Evolutionary conservation across 2,113 vertebrate species (phyloP), one percentile per base, ranked within the genome.

Genomic region (Corydoras sp.): DNA sequence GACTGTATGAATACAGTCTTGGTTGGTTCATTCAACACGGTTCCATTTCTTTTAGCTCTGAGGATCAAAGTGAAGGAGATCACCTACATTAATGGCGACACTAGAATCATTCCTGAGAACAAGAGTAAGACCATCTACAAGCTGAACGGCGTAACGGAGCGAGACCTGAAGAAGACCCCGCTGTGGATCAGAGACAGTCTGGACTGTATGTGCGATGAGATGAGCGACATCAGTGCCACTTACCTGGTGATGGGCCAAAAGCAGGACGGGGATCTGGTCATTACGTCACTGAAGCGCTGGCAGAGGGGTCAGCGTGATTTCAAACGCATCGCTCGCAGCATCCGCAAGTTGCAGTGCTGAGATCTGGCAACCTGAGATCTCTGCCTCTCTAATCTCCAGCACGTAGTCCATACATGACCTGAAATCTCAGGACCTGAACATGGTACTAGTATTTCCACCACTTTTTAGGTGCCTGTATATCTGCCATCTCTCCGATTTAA

Each of bases 51-150:
- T 77, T 70, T 75, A 99, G 96, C 93, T 49, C 85, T 99, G 82
- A 99, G 98, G 89, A 98, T 99, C 88, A 98, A 98, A 90, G 95
- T 99, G 65, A 98, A 99, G 86, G 97, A 98, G 89, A 97, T 99
- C 83, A 93, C 93, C 71, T 98, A 99, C 89, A 92, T 96, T 87
- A 96, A 98, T 74, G 92, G 95, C 3, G 95, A 99, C 85, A 98
- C 96, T 82, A 98, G 95, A 80, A 98, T 99, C 84, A 92, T 95
- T 68, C 94, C 97, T 0, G 96, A 98, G 85, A 92, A 90, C 83
- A 99, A 99, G 88, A 96, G 93, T 88, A 98, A 95, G 83, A 95
- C 93, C 81, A 94, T 98, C 77, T 99, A 99, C 87, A 98, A 95
- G 89, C 88, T 97, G 86, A 96, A 93, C 55, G 94, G 94, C 0